Evolutionary conservation across 2,797 vertebrate species (phyloP), one percentile per base, ranked within the genome.

Genomic region (Mormyrops attenuatus): DNA sequence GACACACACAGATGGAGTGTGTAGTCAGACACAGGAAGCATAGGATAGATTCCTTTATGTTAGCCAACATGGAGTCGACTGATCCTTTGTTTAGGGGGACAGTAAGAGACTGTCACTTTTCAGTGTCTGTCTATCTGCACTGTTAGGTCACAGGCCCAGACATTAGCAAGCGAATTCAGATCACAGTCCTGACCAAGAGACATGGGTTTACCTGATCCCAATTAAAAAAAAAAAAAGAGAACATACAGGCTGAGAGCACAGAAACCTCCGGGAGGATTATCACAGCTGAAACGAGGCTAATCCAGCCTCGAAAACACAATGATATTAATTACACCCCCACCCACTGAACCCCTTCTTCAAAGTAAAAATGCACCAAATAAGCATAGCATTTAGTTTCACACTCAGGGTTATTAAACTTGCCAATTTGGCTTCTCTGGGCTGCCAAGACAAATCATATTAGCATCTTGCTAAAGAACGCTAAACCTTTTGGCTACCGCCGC

Each of bases 391-490:
- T 93, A 93, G 92, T 94, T 94, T 94, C 92, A 92, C 73, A 93
- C 94, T 94, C 93, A 94, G 94, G 93, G 93, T 93, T 93, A 94
- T 91, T 91, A 77, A 89, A 86, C 91, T 91, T 95, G 95, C 95
- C 95, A 96, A 94, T 94, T 95, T 92, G 90, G 92, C 91, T 93
- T 92, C 34, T 93, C 88, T 89, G 92, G 49, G 91, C 94, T 95
- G 96, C 96, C 96, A 97, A 96, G 94, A 96, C 94, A 95, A 96
- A 96, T 96, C 95, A 95, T 96, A 96, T 95, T 96, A 95, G 95
- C 94, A 95, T 92, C 92, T 94, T 94, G 94, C 93, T 92, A 94
- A 95, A 95, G 93, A 95, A 95, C 53, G 93, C 93, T 94, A 93
- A 95, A 95, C 94, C 93, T 95, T 95, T 94, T 96, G 96, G 96